Percentiles rank a stretch among this genome's conserved stretches.
Conservation (phyloP, 2,797 vertebrate species). For the Phataginus tricuspis region DNA sequence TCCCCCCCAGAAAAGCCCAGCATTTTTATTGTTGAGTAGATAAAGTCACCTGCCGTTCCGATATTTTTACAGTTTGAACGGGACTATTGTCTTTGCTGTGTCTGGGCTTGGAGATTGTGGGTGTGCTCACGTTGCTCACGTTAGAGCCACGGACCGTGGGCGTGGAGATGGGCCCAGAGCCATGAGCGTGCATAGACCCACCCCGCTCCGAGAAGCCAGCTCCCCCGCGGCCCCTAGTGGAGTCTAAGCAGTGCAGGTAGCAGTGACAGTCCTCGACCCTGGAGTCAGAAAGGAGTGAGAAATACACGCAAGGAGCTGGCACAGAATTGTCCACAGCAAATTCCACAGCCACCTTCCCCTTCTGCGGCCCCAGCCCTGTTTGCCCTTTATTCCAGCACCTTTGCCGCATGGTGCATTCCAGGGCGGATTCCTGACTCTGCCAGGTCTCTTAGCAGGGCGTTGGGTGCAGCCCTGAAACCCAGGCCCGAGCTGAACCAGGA, state of each 20-base stretch:
- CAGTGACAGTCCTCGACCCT: background rate
- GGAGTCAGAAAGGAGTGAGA: background rate
- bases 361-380: accelerated
- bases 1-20: background rate
- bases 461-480: accelerated
- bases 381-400: background rate
- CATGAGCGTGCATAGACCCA: accelerated
- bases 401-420: accelerated
- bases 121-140: background rate
- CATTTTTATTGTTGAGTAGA: background rate
- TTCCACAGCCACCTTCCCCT: background rate
- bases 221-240: background rate
- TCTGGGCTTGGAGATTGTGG: background rate
- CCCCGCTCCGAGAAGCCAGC: too few species aligned
- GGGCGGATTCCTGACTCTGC: too few species aligned
- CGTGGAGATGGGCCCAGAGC: background rate
- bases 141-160: background rate
- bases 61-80: background rate
- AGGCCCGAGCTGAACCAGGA: background rate
- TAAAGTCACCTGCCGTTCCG: background rate
- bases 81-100: background rate
- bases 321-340: background rate
- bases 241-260: background rate
- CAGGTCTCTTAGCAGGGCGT: accelerated
- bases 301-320: background rate